Conservation (phyloP, 2,888 invertebrate genomes). For the Belgica antarctica region DNA sequence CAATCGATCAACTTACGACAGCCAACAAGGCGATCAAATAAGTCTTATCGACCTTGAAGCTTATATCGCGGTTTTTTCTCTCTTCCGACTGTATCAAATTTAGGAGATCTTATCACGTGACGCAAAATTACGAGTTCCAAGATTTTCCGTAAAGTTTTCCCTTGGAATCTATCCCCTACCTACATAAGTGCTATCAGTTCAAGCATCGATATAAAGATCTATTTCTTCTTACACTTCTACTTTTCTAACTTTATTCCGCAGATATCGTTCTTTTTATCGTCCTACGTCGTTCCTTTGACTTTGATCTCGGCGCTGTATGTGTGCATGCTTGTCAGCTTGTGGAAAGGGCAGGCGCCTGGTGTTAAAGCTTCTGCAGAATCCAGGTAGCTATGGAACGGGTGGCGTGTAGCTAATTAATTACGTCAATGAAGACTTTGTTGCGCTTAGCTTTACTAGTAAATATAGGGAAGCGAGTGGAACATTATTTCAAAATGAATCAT, state of each 20-base stretch:
- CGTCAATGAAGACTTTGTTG: background rate
- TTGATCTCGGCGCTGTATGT: constrained; percentile 85
- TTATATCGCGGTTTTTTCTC: too few species aligned
- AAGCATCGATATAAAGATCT: background rate
- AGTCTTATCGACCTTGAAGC: too few species aligned
- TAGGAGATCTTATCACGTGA: too few species aligned
- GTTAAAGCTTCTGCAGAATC: constrained; percentile 74
- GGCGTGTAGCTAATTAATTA: constrained; percentile 25
- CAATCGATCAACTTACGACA: background rate
- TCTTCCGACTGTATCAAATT: too few species aligned
- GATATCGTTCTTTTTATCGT: constrained; percentile 81
- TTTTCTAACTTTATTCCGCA: constrained; percentile 83
- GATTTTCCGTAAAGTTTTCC: too few species aligned
- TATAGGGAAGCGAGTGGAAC: background rate
- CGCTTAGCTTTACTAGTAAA: background rate
- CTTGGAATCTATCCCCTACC: too few species aligned
- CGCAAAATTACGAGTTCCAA: too few species aligned
- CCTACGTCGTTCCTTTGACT: constrained; percentile 83
- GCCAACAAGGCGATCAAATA: too few species aligned
- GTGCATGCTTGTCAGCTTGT: constrained; percentile 82
- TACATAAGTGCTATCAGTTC: too few species aligned
- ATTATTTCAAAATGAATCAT: constrained; percentile 3
- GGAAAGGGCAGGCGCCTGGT: constrained; percentile 75
- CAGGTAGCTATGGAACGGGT: constrained; percentile 50
- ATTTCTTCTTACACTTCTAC: constrained; percentile 55